These are phyloP conservation scores for Tenthredo notha DNA, from an alignment of 2,888 invertebrate genomes.

Conservation along the genomic window DNA sequence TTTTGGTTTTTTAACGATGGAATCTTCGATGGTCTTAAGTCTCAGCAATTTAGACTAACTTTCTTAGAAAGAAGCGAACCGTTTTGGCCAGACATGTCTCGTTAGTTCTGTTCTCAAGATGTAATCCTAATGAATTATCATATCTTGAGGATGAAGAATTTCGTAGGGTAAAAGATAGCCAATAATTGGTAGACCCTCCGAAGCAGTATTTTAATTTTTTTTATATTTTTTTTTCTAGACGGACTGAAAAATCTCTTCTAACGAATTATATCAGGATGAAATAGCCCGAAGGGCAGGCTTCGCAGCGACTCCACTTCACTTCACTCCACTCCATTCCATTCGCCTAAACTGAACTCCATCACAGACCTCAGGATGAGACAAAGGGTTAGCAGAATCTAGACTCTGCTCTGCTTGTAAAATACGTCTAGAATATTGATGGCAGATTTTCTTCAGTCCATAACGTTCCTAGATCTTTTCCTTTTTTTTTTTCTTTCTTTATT, in stretches of 20 bases:
- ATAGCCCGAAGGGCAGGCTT: constrained; percentile 8
- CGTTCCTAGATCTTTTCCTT: not conserved
- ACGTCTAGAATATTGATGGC: not conserved
- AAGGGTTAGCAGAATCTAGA: not conserved
- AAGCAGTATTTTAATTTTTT: not conserved
- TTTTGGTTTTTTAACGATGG: not conserved
- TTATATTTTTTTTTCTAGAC: not conserved
- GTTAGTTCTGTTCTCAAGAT: not conserved
- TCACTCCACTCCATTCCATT: not conserved
- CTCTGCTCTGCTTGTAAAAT: not conserved
- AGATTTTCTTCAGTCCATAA: not conserved
- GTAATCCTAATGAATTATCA: constrained; percentile 4
- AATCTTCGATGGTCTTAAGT: not conserved
- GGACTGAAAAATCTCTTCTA: not conserved
- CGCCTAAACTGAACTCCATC: not conserved
- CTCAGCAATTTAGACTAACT: not conserved
- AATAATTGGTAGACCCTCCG: constrained; percentile 6
- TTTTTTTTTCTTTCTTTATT: not conserved
- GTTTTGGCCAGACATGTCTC: not conserved
- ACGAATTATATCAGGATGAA: constrained; percentile 21
- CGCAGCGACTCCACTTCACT: not conserved
- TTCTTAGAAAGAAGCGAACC: not conserved
- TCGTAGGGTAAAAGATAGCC: not conserved
- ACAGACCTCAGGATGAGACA: constrained; percentile 7
- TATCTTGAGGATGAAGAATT: not conserved